Evolutionary conservation across 2,797 vertebrate genomes (phyloP).

Genomic region (Balearica regulorum): DNA sequence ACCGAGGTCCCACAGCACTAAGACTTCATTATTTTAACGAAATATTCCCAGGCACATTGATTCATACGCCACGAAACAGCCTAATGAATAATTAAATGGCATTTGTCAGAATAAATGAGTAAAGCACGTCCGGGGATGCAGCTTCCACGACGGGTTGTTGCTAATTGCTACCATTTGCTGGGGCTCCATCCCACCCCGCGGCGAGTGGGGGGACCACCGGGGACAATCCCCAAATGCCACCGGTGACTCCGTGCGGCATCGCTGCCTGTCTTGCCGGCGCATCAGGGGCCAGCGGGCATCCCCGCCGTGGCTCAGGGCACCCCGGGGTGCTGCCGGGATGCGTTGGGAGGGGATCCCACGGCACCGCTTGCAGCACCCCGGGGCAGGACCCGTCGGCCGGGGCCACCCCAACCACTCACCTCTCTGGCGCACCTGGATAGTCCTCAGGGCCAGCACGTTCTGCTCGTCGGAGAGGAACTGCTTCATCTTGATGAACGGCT

Average conservation of each 20-base stretch:
- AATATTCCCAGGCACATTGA: not conserved
- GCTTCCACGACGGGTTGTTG: not conserved
- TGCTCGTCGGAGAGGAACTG: conserved; percentile 98
- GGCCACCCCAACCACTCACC: conserved; percentile 79
- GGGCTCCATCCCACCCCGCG: not conserved
- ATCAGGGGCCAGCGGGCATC: accelerated
- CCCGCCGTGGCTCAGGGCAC: accelerated
- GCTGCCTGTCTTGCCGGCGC: not conserved
- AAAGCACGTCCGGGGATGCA: not conserved
- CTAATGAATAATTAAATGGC: conserved; percentile 47
- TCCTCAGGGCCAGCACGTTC: conserved; percentile 95
- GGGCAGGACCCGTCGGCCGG: accelerated
- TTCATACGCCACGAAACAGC: not conserved
- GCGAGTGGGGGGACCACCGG: accelerated
- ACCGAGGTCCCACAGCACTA: not conserved
- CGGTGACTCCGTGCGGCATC: accelerated
- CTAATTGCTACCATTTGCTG: not conserved
- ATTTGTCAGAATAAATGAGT: conserved; percentile 39
- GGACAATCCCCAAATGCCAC: not conserved
- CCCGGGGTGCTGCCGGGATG: not conserved
- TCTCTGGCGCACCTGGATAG: conserved; percentile 99
- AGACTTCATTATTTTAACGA: not conserved
- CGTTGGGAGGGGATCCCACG: accelerated
- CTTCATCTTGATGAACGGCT: conserved; percentile 99
- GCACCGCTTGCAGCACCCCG: not conserved